phyloP scores from a whole-genome alignment of 2,797 vertebrate genomes.

The Sphenodon punctatus region DNA sequence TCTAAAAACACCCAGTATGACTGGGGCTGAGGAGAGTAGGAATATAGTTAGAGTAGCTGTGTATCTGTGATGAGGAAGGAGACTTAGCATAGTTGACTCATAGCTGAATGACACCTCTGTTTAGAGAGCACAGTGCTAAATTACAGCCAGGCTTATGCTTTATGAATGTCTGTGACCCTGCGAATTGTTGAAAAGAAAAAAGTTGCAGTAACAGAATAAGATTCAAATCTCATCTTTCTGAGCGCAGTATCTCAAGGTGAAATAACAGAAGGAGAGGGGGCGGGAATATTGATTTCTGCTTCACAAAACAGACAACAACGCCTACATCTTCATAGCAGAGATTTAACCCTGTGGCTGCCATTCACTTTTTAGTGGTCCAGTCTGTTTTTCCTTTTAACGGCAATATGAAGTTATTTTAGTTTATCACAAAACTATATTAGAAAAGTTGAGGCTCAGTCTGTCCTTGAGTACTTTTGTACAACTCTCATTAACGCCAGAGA shows the following conservation, averaged over 20 bases:
- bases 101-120: background rate
- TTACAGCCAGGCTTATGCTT: conserved; percentile 30
- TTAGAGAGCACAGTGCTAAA: conserved; percentile 44
- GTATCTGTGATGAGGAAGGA: conserved; percentile 41
- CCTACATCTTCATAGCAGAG: conserved; percentile 57
- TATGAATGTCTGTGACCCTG: conserved; percentile 33
- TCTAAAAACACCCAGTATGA: conserved; percentile 41
- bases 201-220: conserved; percentile 48
- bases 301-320: conserved; percentile 66
- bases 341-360: conserved; percentile 32
- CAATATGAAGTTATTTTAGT: conserved; percentile 25
- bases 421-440: background rate
- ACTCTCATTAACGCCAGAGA: background rate
- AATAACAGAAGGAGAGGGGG: conserved; percentile 60
- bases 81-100: conserved; percentile 36
- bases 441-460: background rate
- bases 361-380: conserved; percentile 43
- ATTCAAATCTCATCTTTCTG: conserved; percentile 52
- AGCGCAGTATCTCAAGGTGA: conserved; percentile 59
- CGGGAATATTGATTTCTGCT: conserved; percentile 66
- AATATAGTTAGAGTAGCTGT: conserved; percentile 33
- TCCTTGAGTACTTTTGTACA: background rate
- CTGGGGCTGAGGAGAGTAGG: conserved; percentile 9
- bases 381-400: conserved; percentile 38
- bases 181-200: conserved; percentile 38